phyloP scores from a whole-genome alignment of 2,113 vertebrate genomes.

The Hypomesus transpacificus region DNA sequence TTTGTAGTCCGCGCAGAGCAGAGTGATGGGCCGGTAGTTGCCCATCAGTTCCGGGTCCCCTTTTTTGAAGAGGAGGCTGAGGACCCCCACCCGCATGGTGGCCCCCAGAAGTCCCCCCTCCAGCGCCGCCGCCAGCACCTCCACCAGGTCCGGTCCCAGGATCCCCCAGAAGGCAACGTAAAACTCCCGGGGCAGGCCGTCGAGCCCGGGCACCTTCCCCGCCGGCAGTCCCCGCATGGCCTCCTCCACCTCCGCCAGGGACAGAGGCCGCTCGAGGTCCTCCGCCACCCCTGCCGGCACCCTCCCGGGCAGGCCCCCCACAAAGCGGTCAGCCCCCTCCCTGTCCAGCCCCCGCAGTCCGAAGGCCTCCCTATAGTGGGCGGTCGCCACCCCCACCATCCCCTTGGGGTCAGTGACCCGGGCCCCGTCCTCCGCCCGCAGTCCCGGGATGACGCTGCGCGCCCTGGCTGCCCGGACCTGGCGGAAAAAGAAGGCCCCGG shows the following conservation, averaged over 20 bases:
- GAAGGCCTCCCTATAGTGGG: too few species aligned
- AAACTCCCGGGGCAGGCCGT: neutral
- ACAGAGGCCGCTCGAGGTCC: too few species aligned
- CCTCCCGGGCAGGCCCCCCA: too few species aligned
- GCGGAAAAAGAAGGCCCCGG: neutral
- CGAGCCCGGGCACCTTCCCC: neutral
- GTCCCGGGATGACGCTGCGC: neutral
- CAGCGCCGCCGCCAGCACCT: neutral
- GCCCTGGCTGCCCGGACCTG: neutral
- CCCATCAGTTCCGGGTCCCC: slow-evolving; percentile 8
- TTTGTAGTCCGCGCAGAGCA: slow-evolving; percentile 12
- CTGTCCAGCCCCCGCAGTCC: too few species aligned
- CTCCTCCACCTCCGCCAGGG: neutral
- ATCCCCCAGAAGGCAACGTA: neutral
- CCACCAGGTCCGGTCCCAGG: neutral
- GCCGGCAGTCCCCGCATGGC: neutral
- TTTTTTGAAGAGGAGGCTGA: slow-evolving; percentile 12
- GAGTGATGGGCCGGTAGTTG: slow-evolving; percentile 19
- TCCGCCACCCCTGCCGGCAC: too few species aligned
- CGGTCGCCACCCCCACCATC: too few species aligned
- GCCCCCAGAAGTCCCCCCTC: neutral
- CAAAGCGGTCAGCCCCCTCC: too few species aligned
- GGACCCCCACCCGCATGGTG: neutral
- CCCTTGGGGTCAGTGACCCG: too few species aligned
- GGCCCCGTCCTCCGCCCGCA: neutral